Evolutionary conservation across 2,797 vertebrate genomes (phyloP), one percentile per base, ranked within the genome.

Genomic region (Dendrocincla fuliginosa): DNA sequence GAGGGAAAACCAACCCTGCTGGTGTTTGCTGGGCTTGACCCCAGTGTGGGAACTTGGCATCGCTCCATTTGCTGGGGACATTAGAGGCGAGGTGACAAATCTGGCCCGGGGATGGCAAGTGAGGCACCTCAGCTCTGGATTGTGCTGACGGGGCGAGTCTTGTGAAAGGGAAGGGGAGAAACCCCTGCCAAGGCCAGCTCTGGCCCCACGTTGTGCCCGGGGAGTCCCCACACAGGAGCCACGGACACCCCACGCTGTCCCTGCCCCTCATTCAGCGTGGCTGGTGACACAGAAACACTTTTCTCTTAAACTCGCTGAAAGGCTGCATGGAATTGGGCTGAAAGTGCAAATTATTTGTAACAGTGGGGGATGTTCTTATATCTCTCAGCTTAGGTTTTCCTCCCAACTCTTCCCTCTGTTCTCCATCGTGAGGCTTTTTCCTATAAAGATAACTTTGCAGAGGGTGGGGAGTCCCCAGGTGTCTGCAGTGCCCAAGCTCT

Each of bases 81-180:
- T 39, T 46, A 10, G 86, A 73, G 85, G 81, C 28, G 11, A 39
- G 79, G 80, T 67, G 84, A 90, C 68, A 78, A 78, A 77, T 86
- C 47, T 81, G 92, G 55, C 83, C 59, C 19, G 16, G 0, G 68
- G 60, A 57, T n/a, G 61, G 46, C 59, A 61, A 56, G 64, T 5
- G 50, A 94, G 81, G 53, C 95, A 73, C 80, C 89, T 79, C 23
- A 17, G 65, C 78, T 60, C 61, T 10, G 35, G 35, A 30, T 71
- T 73, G 83, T 13, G 88, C 96, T 97, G 96, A 95, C 91, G 70
- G 68, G 90, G 80, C 52, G 17, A 59, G 22, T 91, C 61, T 59
- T 68, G 93, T 93, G 89, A 86, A 95, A 81, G 56, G 7, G 16
- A 19, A 76, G 18, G 78, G 24, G 50, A 84, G 56, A 37, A 90